Conservation (phyloP, 2,888 invertebrate species). For the Apamea anceps region DNA sequence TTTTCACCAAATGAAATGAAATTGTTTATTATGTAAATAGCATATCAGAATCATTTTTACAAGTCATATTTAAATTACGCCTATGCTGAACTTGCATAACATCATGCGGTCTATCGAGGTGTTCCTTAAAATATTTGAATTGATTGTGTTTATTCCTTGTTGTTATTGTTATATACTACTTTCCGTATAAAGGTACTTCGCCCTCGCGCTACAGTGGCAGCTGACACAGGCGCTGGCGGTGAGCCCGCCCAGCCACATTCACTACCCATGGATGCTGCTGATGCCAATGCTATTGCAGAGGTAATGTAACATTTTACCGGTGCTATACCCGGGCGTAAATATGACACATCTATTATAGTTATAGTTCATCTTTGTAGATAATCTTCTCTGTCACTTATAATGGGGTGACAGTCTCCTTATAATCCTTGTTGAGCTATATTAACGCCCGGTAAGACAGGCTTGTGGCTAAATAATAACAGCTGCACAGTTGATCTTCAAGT, state of each 20-base stretch:
- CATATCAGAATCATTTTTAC: not conserved
- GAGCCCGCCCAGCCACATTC: slow-evolving; percentile 91
- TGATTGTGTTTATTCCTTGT: not conserved
- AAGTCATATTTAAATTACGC: not conserved
- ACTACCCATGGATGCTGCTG: slow-evolving; percentile 96
- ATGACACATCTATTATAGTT: not conserved
- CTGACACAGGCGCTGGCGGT: slow-evolving; percentile 86
- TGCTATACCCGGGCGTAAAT: not conserved
- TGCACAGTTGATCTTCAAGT: not conserved
- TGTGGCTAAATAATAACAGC: not conserved
- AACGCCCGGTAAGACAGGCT: not conserved
- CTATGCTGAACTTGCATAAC: not conserved
- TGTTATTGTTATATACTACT: not conserved
- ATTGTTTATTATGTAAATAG: not conserved
- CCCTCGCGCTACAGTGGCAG: slow-evolving; percentile 83
- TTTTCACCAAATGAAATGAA: not conserved
- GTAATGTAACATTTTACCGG: slow-evolving; percentile 77
- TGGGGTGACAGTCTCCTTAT: not conserved
- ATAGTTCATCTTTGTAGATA: not conserved
- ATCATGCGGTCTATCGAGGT: not conserved
- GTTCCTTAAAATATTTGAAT: not conserved
- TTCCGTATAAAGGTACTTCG: slow-evolving; percentile 81
- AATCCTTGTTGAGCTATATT: not conserved
- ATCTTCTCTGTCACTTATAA: not conserved
- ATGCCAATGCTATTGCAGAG: slow-evolving; percentile 99